Evolutionary conservation across 1,140 invertebrate genomes (phyloP), one percentile per base, ranked within the genome.

Genomic region (Augochlora pura): DNA sequence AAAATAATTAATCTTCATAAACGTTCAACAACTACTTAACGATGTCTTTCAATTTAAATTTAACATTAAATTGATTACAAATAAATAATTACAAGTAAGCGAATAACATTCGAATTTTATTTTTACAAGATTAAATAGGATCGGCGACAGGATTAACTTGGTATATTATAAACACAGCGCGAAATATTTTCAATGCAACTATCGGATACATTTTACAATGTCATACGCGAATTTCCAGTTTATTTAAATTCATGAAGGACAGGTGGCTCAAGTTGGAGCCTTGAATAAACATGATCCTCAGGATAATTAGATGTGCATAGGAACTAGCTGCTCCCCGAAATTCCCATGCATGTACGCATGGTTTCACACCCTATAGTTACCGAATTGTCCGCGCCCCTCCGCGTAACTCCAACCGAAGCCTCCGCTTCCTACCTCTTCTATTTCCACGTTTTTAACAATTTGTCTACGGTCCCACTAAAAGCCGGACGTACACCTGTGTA

Each of bases 401-500:
- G 54, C 46, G 81, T 60, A 14, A 2, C 54, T 57, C 54, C 9
- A 57, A 9, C 54, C n/a, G 8, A 5, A 21, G 8, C 8, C 54
- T 12, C 46, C 73, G 67, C 83, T 84, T 73, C 81, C 71, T 76
- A 52, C n/a, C 54, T 59, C 63, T 60, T 63, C 62, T 68, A n/a
- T 78, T 54, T 80, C 67, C 72, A 65, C 32, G 66, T 46, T 67
- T 54, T 23, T 14, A 32, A 62, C 70, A 7, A 81, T 81, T 70
- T 65, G 46, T 65, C 62, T 64, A 73, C 60, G 60, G 75, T 52
- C 78, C 70, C 78, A 76, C 73, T 71, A 82, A 83, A 57, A 42
- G 69, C 81, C 87, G 88, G 88, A 89, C 73, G 86, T 73, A 65
- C 90, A 91, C 90, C 90, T 91, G 90, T 90, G 81, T 83, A 57